Evolutionary conservation across 2,888 invertebrate species (phyloP).

Genomic region (Drosophila leonis): DNA sequence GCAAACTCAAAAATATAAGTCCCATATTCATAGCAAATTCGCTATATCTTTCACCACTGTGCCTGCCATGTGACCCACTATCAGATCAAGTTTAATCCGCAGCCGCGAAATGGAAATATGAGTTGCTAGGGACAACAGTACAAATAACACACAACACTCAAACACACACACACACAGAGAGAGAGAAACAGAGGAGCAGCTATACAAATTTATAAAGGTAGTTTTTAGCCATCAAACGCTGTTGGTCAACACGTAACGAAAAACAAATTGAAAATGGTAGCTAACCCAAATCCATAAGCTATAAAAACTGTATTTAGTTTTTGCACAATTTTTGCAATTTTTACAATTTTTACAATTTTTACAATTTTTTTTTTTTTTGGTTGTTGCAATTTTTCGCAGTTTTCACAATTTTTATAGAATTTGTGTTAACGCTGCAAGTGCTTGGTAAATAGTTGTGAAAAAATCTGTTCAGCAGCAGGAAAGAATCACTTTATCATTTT

Average conservation of each 20-base stretch:
- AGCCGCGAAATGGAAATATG: conserved; percentile 66
- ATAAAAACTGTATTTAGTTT: conserved; percentile 34
- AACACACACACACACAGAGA: conserved; percentile 1
- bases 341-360: conserved; percentile 4
- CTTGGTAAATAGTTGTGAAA: conserved; percentile 27
- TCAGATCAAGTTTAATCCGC: conserved; percentile 61
- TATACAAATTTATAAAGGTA: conserved; percentile 32
- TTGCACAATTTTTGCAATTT: conserved; percentile 31
- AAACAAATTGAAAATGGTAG: conserved; percentile 66
- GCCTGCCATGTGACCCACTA: conserved; percentile 27
- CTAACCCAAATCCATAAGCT: conserved; percentile 21
- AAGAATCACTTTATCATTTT: conserved; percentile 57
- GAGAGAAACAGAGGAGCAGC: conserved; percentile 8
- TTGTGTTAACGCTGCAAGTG: conserved; percentile 30
- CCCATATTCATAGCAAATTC: not conserved
- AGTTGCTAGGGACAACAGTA: conserved; percentile 44
- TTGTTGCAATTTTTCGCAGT: conserved; percentile 6
- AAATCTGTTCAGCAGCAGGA: conserved; percentile 17
- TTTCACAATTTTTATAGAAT: conserved; percentile 29
- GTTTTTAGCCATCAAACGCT: conserved; percentile 42
- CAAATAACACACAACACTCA: conserved; percentile 32
- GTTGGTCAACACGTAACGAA: conserved; percentile 43
- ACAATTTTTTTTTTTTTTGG: not conserved
- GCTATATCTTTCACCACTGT: conserved; percentile 23
- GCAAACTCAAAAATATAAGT: not conserved